Evolutionary conservation across 1,140 invertebrate species (phyloP), one percentile per base, ranked within the genome.

Genomic region (Dryas iulia): DNA sequence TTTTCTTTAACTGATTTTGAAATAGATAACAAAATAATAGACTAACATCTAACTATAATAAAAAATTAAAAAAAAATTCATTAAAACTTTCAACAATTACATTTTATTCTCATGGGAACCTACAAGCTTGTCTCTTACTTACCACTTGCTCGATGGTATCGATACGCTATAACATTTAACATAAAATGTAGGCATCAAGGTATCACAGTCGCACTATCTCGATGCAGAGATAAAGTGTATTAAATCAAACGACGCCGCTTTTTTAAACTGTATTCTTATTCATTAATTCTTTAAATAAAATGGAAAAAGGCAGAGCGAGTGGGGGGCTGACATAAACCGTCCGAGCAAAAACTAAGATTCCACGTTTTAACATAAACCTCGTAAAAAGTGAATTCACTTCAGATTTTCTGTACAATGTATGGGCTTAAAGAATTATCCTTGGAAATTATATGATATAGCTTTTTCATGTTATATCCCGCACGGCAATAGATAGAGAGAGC

Each of bases 221-320:
- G 54, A 69, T 63, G 30, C 31, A 4, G 14, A 57, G 66, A 69
- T 69, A 69, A 69, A 47, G 1, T 2, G 60, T 62, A 69, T 69
- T 64, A 59, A 64, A 64, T 69, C 54, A 69, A 69, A 69, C 67
- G 56, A 59, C 8, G 61, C 56, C 57, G 67, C 67, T 64, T 69
- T 69, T 69, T 84, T 77, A 76, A 76, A 71, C 76, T 77, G 69
- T 77, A 86, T 86, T 86, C 72, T 83, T 86, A 88, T 88, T 88
- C 83, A 88, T 86, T 86, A 81, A 88, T 77, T 63, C 86, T 85
- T 84, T 78, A 84, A 84, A 86, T 88, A 84, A 86, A 82, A 70
- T 56, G 79, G 82, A 84, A 86, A 88, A 86, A 85, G 80, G 39
- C 25, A 56, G 59, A 30, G 66, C 81, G 69, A 82, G 82, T 84